These are phyloP conservation scores for Ormyrus rosae DNA, from an alignment of 2,888 invertebrate species.

Conservation along the genomic window DNA sequence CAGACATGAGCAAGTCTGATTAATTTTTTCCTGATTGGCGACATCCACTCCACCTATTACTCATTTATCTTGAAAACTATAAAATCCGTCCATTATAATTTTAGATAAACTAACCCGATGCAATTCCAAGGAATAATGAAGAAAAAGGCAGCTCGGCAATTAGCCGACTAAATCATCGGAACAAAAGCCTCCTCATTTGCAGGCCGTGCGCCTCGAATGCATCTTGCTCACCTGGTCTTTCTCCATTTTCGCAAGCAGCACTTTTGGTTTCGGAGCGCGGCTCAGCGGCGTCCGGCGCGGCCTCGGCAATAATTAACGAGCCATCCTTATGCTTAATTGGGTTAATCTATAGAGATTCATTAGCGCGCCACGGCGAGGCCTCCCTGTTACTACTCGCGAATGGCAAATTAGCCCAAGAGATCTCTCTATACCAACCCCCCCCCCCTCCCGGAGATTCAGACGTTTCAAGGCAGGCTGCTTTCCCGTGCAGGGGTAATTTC, in stretches of 20 bases:
- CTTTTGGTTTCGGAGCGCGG: neutral
- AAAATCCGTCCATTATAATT: neutral
- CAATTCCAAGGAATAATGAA: neutral
- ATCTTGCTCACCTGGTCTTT: neutral
- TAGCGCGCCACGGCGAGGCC: slow-evolving; percentile 60
- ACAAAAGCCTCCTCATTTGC: slow-evolving; percentile 7
- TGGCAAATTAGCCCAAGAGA: slow-evolving; percentile 57
- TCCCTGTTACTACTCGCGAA: slow-evolving; percentile 56
- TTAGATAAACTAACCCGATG: neutral
- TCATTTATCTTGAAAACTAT: too few relatives aligned
- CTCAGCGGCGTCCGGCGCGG: slow-evolving; percentile 11
- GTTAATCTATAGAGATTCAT: slow-evolving; percentile 70
- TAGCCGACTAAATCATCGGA: slow-evolving; percentile 4
- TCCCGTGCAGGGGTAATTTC: neutral
- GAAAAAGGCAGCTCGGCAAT: slow-evolving; percentile 1
- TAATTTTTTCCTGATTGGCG: too few relatives aligned
- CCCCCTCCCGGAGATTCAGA: neutral
- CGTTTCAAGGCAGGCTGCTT: neutral
- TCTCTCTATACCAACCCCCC: too few relatives aligned
- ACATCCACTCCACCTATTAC: too few relatives aligned
- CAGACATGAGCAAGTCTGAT: too few relatives aligned
- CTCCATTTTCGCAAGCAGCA: slow-evolving; percentile 11
- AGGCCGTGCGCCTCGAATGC: slow-evolving; percentile 23
- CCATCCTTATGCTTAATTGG: slow-evolving; percentile 69
- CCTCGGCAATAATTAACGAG: slow-evolving; percentile 64